Evolutionary conservation across 2,113 vertebrate genomes (phyloP).

Genomic region (Nothobranchius kuhntae): DNA sequence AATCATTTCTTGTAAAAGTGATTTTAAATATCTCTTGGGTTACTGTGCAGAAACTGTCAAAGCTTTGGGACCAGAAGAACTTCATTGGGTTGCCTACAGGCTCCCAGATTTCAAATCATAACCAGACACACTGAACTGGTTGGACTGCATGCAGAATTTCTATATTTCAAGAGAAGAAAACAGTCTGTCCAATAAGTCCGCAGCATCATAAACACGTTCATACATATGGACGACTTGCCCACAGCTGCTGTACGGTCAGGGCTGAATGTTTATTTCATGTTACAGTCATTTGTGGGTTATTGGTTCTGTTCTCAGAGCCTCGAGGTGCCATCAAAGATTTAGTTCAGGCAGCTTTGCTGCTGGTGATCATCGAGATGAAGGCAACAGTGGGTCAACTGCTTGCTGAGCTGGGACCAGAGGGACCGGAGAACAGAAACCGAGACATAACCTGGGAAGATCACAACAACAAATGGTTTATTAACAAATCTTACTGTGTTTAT

Average conservation of each 20-base stretch:
- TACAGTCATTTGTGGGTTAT: constrained; percentile 20
- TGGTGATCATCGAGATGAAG: constrained; percentile 18
- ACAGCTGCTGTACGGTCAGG: constrained; percentile 1
- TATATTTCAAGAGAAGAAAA: constrained; percentile 10
- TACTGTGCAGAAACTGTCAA: neutral
- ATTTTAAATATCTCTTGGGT: too few species aligned
- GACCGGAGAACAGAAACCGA: constrained; percentile 8
- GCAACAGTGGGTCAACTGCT: constrained; percentile 37
- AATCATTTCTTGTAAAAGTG: too few species aligned
- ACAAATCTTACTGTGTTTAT: too few species aligned
- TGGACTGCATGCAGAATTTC: neutral
- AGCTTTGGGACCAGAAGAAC: constrained; percentile 1
- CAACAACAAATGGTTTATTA: too few species aligned
- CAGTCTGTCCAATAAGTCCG: constrained; percentile 17
- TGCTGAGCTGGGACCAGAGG: neutral
- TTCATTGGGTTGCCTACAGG: constrained; percentile 28
- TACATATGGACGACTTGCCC: constrained; percentile 37
- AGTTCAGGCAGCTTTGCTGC: constrained; percentile 36
- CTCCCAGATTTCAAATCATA: constrained; percentile 21
- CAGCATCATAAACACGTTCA: constrained; percentile 37
- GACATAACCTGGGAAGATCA: neutral
- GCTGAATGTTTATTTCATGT: constrained; percentile 41
- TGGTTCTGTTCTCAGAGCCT: constrained; percentile 39
- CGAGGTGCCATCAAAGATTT: constrained; percentile 62
- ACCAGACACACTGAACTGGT: neutral